Base-by-base conservation (phyloP, 2,113 vertebrate genomes). In the Crotalus helleri region DNA sequence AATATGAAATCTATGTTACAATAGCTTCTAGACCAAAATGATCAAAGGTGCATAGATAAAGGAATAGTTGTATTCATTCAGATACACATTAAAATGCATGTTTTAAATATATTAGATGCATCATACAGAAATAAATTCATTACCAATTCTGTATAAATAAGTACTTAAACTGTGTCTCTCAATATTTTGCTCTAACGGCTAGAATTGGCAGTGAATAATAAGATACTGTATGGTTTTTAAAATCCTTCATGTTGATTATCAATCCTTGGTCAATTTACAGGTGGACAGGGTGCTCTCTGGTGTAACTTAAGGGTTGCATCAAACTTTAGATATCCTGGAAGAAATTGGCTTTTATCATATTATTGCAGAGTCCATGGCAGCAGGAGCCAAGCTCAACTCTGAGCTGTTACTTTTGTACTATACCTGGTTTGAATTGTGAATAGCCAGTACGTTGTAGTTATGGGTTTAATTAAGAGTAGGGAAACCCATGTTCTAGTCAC, bases 231-330 rank as follows among this genome's bases (percentile, higher is more conserved):
- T 81, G 74, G 33, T 81, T 44, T 81, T 23, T 17, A 13, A n/a
- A 54, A 23, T 15, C 64, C 2, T n/a, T 51, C 49, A 26, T 55
- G 19, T 87, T 64, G 23, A 87, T 61, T 24, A 7, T 33, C 11
- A 64, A 44, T 69, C 21, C 49, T 26, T 24, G 17, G 39, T 26
- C 39, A 57, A 44, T 15, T 61, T 90, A 46, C 91, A 89, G 86
- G 88, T 46, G 93, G 89, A 39, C 69, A 92, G 93, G 91, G n/a
- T 94, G 95, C 96, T 96, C 94, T 95, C 96, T 97, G 92, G 94
- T 0, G 95, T 94, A 86, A 51, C 5, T 91, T 51, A 86, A 49
- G 94, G 46, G 51, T 89, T 74, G 0, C 0, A 91, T 13, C 21
- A 85, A 61, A 44, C 44, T 59, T 91, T 19, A 93, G 17, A 59